These are phyloP conservation scores for Indicator maculatus DNA, from an alignment of 2,113 vertebrate species.

Conservation along the genomic window DNA sequence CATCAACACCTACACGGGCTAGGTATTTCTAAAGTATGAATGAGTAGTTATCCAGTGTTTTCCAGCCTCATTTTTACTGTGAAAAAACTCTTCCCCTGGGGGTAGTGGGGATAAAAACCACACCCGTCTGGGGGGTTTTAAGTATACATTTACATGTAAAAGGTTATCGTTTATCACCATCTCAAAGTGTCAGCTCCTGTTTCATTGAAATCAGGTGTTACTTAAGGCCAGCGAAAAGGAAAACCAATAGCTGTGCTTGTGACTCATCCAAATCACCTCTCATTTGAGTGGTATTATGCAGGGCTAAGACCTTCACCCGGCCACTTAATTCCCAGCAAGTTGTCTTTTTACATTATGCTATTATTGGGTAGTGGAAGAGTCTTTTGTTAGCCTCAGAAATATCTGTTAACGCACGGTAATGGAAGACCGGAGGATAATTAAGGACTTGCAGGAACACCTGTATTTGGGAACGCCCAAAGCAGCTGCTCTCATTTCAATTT, in stretches of 20 bases:
- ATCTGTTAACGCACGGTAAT: neutral
- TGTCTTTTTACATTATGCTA: neutral
- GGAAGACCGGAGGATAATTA: neutral
- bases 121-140: accelerated
- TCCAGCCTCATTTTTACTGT: neutral
- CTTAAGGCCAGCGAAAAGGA: neutral
- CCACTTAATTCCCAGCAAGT: neutral
- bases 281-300: neutral
- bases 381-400: neutral
- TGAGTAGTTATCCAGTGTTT: neutral
- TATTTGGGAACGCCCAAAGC: neutral
- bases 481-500: neutral
- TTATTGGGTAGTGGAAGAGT: neutral
- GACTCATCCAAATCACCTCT: neutral
- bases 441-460: neutral
- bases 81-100: neutral
- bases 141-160: neutral
- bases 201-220: constrained; percentile 30
- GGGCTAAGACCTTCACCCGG: neutral
- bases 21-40: neutral
- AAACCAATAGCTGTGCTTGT: neutral
- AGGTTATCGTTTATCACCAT: constrained; percentile 11
- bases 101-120: neutral
- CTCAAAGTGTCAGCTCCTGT: neutral
- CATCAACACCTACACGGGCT: neutral